phyloP scores from a whole-genome alignment of 1,140 invertebrate species.

The Drosophila tsacasi region DNA sequence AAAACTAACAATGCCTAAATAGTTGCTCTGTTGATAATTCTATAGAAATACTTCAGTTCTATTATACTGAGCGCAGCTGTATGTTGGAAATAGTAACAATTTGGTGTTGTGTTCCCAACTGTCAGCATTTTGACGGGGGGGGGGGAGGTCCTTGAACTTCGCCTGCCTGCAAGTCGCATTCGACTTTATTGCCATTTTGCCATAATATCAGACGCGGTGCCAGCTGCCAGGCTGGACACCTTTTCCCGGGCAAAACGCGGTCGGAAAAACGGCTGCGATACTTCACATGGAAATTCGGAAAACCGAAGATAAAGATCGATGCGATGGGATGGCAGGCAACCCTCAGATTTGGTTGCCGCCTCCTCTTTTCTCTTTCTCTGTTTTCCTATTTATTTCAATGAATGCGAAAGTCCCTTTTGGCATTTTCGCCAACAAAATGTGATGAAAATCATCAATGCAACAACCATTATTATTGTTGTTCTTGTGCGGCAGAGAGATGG shows the following conservation, averaged over 20 bases:
- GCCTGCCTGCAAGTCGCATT: conserved; percentile 32
- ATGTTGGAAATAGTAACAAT: conserved; percentile 17
- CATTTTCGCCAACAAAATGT: conserved; percentile 24
- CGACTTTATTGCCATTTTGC: conserved; percentile 24
- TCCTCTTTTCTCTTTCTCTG: conserved; percentile 1
- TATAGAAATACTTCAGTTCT: neutral
- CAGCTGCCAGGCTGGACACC: conserved; percentile 30
- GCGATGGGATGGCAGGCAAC: conserved; percentile 11
- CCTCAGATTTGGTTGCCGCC: conserved; percentile 3
- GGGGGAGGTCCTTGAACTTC: conserved; percentile 56
- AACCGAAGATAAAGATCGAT: conserved; percentile 47
- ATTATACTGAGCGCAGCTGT: conserved; percentile 3
- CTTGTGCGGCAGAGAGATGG: neutral
- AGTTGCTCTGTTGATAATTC: too few relatives aligned
- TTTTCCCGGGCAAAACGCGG: conserved; percentile 21
- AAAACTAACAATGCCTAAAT: too few relatives aligned
- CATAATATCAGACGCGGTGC: conserved; percentile 11
- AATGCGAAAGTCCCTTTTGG: conserved; percentile 11
- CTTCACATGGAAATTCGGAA: conserved; percentile 37
- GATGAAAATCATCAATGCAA: neutral
- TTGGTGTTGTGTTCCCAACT: conserved; percentile 30
- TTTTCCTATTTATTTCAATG: conserved; percentile 9
- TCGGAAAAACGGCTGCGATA: conserved; percentile 10
- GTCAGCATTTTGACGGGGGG: conserved; percentile 40
- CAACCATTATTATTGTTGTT: conserved; percentile 1